Evolutionary conservation across 2,113 vertebrate species (phyloP), one percentile per base, ranked within the genome.

Genomic region (Syngnathus scovelli): DNA sequence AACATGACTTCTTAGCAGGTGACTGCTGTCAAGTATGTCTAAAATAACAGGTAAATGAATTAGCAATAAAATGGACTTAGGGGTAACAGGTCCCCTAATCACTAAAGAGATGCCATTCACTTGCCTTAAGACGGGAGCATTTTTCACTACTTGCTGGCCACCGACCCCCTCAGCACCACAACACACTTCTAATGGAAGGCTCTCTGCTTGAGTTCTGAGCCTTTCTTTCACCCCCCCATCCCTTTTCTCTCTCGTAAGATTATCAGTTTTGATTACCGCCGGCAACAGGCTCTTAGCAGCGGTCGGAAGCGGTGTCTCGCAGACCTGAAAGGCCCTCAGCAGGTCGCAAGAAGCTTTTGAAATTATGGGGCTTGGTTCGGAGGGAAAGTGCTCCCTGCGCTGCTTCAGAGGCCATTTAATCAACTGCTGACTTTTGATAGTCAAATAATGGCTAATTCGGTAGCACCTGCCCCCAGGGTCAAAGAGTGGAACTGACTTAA

Each of bases 391-490:
- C 94, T 92, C 92, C 80, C 83, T 73, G 70, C 86, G 74, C 94
- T 91, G 93, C 93, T 95, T 95, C n/a, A 93, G 92, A 90, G 90
- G 92, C 82, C 94, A 94, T 96, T 96, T 98, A 98, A 98, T 98
- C 95, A 98, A 94, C 93, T 94, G 86, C 94, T 94, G 94, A 96
- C 95, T 96, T 98, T 96, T 98, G 94, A 98, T 98, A 95, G 95
- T 96, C 95, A 96, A 98, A 98, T 96, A 98, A 98, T 95, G 95
- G 95, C 94, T 98, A 98, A 98, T 98, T 98, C 94, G 94, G 94
- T 95, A 93, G 94, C 95, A 98, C 96, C 95, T 98, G 96, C 96
- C 95, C 93, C 91, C 92, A 86, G 89, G 93, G 93, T 93, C 92
- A 91, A 91, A 93, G 91, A 93, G 90, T 82, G 88, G 93, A 93